Evolutionary conservation across 2,797 vertebrate species (phyloP), one percentile per base, ranked within the genome.

Genomic region (Leucoraja ocellata): DNA sequence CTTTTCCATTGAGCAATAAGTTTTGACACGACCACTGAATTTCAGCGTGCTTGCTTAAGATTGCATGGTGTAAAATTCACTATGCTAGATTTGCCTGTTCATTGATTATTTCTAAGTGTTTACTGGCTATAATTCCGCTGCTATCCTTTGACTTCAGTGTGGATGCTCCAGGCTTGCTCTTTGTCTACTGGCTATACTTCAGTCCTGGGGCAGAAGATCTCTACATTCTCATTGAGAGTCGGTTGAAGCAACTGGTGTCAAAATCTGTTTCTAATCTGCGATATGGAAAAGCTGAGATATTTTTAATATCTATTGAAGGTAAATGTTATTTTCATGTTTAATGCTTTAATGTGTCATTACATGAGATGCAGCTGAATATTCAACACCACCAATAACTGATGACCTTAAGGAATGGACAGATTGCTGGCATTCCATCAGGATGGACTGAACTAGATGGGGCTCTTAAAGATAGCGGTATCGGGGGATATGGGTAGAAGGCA

Each of bases 211-310:
- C 21, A 58, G 71, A 92, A 13, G 11, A 46, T 39, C n/a, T n/a
- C 23, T 58, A 58, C 11, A 16, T 46, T 18, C 25, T 39, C 28
- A 25, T 92, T 13, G 10, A 76, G 39, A 76, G 10, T 58, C 2
- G 0, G 8, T 8, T 92, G 36, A 92, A 92, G 39, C 68, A 58
- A 76, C 65, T 92, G 23, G 2, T 54, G 68, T 28, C 13, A 5
- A 58, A 54, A 13, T 54, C 39, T 58, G 90, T 92, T n/a, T 71
- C 90, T n/a, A 92, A 92, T 54, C 71, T 92, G 25, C 46, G 68
- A 54, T 39, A 58, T 92, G 90, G 90, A 76, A 92, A 76, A 54
- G 90, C 73, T 23, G 39, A 6, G 16, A 7, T 92, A 39, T 46
- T 76, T 76, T 92, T 25, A 25, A 74, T 9, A 54, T 92, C 39